Evolutionary conservation across 2,888 invertebrate species (phyloP).

Genomic region (Drosophila subquinaria): DNA sequence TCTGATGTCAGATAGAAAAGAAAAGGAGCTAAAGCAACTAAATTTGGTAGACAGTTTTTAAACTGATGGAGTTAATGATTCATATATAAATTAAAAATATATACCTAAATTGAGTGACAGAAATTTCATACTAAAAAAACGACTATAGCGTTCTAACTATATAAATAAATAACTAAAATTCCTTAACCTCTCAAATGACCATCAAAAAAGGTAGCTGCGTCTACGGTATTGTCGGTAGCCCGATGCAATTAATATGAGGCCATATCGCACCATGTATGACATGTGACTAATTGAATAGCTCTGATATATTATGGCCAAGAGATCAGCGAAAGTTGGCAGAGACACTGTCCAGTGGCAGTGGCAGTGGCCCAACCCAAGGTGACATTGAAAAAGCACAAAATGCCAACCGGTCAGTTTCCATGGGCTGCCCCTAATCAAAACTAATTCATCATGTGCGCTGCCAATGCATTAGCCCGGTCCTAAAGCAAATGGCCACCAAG

Average conservation of each 20-base stretch:
- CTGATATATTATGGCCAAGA: constrained; percentile 69
- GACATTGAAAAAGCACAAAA: constrained; percentile 54
- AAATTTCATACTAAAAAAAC: too few species aligned
- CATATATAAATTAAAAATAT: too few species aligned
- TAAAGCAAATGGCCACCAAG: constrained; percentile 21
- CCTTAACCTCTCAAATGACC: not conserved
- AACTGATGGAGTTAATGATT: too few species aligned
- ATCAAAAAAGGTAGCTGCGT: not conserved
- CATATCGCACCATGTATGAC: constrained; percentile 74
- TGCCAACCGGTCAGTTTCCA: constrained; percentile 32
- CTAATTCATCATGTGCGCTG: constrained; percentile 78
- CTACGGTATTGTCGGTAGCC: constrained; percentile 37
- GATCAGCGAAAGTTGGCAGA: constrained; percentile 76
- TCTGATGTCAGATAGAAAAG: too few species aligned
- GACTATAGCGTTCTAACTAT: too few species aligned
- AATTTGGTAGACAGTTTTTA: too few species aligned
- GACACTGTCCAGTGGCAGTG: constrained; percentile 1
- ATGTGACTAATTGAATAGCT: constrained; percentile 82
- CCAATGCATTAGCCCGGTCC: constrained; percentile 75
- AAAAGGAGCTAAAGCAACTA: too few species aligned
- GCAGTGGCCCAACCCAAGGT: constrained; percentile 10
- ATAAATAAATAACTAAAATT: not conserved
- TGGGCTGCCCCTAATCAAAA: constrained; percentile 68
- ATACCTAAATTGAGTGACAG: too few species aligned
- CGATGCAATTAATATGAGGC: constrained; percentile 70